These are phyloP conservation scores for Ophioninae sp. DNA, from an alignment of 2,888 invertebrate species.

Conservation along the genomic window DNA sequence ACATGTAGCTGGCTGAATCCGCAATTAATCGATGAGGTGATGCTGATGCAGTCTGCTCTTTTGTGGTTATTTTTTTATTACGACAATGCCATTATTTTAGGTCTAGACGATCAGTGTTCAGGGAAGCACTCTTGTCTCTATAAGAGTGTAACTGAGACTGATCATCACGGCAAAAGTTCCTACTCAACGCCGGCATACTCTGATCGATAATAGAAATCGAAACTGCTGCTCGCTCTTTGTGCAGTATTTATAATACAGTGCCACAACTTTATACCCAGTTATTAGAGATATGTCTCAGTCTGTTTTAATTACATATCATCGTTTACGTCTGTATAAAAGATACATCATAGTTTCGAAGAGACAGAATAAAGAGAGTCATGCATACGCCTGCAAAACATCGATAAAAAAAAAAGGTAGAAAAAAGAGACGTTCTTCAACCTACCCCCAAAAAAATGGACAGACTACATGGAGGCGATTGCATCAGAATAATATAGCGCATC, in stretches of 20 bases:
- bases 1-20: not conserved
- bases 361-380: not conserved
- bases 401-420: not conserved
- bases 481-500: not conserved
- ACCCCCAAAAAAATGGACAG: not conserved
- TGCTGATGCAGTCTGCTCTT: not conserved
- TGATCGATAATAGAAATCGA: not conserved
- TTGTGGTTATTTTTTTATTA: not conserved
- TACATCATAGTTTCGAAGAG: not conserved
- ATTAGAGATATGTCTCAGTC: not conserved
- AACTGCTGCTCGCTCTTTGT: not conserved
- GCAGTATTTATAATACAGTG: not conserved
- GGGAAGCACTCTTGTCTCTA: not conserved
- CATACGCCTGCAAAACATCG: not conserved
- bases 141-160: constrained; percentile 2
- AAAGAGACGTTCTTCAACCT: not conserved
- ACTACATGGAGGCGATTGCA: not conserved
- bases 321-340: not conserved
- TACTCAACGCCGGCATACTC: not conserved
- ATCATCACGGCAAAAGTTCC: not conserved
- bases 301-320: constrained; percentile 17
- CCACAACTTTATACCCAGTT: not conserved
- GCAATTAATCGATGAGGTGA: not conserved
- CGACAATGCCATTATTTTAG: not conserved
- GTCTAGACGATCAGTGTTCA: not conserved